Conservation (phyloP, 2,797 vertebrate genomes). For the Diplodus puntazzo region DNA sequence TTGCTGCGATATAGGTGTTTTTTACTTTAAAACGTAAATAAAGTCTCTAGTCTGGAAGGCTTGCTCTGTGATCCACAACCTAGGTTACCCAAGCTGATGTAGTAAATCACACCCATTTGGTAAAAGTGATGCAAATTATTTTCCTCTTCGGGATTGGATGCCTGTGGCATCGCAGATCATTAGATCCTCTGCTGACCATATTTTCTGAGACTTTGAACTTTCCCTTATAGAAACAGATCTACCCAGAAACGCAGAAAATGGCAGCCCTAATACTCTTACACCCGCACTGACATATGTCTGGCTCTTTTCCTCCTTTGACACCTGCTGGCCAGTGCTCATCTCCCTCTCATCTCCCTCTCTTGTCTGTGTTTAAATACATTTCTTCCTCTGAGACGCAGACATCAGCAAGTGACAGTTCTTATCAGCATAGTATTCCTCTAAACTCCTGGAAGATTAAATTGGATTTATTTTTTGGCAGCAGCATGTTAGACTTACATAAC, state of each 20-base stretch:
- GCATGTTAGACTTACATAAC: slow-evolving; percentile 65
- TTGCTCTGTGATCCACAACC: slow-evolving; percentile 12
- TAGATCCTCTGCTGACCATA: slow-evolving; percentile 14
- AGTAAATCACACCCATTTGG: slow-evolving; percentile 32
- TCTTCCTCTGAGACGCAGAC: slow-evolving; percentile 30
- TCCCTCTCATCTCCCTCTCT: slow-evolving; percentile 27
- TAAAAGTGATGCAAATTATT: slow-evolving; percentile 13
- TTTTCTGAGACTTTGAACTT: slow-evolving; percentile 6
- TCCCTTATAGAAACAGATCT: slow-evolving; percentile 30
- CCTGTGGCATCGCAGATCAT: slow-evolving; percentile 17
- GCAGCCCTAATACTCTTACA: slow-evolving; percentile 22
- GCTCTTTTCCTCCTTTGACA: slow-evolving; percentile 44
- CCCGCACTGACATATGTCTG: slow-evolving; percentile 53
- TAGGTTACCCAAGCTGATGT: slow-evolving; percentile 13
- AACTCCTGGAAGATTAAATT: slow-evolving; percentile 65
- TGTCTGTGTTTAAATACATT: slow-evolving; percentile 33
- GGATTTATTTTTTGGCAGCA: slow-evolving; percentile 53
- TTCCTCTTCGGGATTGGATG: slow-evolving; percentile 14
- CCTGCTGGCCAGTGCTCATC: slow-evolving; percentile 39
- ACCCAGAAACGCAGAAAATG: slow-evolving; percentile 26
- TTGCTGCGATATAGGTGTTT: not conserved
- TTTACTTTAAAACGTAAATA: slow-evolving; percentile 6
- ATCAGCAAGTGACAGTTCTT: slow-evolving; percentile 31
- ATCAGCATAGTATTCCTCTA: slow-evolving; percentile 47
- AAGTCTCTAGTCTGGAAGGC: not conserved